Conservation (phyloP, 2,113 vertebrate species). For the Gambusia holbrooki region DNA sequence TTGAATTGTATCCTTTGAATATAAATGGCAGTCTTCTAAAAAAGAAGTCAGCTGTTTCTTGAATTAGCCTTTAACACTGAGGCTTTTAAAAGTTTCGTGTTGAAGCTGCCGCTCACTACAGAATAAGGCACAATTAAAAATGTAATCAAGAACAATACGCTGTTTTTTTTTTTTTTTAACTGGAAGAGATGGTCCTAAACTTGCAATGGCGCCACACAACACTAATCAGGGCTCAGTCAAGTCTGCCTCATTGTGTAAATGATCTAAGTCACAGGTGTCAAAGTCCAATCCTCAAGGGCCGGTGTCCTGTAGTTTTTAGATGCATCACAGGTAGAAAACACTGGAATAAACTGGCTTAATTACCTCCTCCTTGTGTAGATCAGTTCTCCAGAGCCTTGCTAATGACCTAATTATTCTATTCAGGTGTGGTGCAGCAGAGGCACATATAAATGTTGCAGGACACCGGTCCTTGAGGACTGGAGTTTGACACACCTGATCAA, state of each 20-base stretch:
- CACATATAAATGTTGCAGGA: too few relatives aligned
- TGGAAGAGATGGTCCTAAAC: background rate
- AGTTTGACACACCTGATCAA: too few relatives aligned
- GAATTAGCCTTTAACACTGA: background rate
- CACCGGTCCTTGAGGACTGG: too few relatives aligned
- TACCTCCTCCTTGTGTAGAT: too few relatives aligned
- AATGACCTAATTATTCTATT: too few relatives aligned
- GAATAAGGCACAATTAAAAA: conserved; percentile 48
- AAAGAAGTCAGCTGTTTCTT: background rate
- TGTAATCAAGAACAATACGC: background rate
- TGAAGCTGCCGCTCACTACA: conserved; percentile 8
- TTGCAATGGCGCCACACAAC: background rate
- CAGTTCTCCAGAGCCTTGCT: too few relatives aligned
- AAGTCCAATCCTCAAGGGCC: too few relatives aligned
- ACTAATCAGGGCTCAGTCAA: background rate
- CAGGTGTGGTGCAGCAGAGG: too few relatives aligned
- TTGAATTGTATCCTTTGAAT: conserved; percentile 5
- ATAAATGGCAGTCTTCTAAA: background rate
- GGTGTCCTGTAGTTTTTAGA: too few relatives aligned
- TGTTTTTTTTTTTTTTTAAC: conserved; percentile 17
- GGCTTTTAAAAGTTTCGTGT: conserved; percentile 8
- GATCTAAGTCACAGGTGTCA: too few relatives aligned
- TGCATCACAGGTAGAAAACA: too few relatives aligned
- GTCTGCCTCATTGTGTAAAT: background rate
- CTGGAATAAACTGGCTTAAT: too few relatives aligned